Conservation (phyloP, 2,888 invertebrate species). For the Agelastica alni region DNA sequence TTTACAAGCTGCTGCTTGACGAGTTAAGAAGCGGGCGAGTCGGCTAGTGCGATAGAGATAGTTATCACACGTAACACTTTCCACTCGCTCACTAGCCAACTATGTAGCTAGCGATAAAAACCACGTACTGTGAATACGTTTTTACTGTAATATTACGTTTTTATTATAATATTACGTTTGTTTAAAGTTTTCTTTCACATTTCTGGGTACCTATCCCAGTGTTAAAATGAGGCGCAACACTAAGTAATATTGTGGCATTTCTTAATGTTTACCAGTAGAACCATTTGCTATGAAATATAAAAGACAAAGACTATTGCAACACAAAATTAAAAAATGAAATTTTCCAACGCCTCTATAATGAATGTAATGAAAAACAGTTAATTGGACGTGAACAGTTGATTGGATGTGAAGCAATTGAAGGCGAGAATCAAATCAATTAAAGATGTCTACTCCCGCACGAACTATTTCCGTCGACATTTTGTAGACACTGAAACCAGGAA, state of each 20-base stretch:
- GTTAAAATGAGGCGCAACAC: slow-evolving; percentile 7
- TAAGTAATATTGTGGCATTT: slow-evolving; percentile 5
- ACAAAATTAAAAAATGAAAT: slow-evolving; percentile 14
- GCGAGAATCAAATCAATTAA: slow-evolving; percentile 36
- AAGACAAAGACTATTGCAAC: slow-evolving; percentile 20
- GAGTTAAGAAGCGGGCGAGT: neutral
- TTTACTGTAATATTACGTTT: neutral
- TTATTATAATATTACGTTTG: neutral
- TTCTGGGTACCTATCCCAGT: too few species aligned
- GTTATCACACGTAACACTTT: neutral
- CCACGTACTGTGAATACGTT: neutral
- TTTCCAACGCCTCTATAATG: slow-evolving; percentile 10
- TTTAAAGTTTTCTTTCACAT: too few species aligned
- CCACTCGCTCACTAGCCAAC: neutral
- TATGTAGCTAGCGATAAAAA: too few species aligned
- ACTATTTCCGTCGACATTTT: too few species aligned
- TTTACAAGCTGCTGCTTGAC: neutral
- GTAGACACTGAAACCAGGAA: too few species aligned
- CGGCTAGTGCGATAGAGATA: neutral
- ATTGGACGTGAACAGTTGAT: slow-evolving; percentile 6
- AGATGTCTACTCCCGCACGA: too few species aligned
- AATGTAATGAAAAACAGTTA: slow-evolving; percentile 16
- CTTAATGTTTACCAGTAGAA: slow-evolving; percentile 8
- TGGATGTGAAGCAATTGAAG: slow-evolving; percentile 18
- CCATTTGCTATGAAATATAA: slow-evolving; percentile 15